These are phyloP conservation scores for Tribolium freemani DNA, from an alignment of 2,888 invertebrate species.

Conservation along the genomic window DNA sequence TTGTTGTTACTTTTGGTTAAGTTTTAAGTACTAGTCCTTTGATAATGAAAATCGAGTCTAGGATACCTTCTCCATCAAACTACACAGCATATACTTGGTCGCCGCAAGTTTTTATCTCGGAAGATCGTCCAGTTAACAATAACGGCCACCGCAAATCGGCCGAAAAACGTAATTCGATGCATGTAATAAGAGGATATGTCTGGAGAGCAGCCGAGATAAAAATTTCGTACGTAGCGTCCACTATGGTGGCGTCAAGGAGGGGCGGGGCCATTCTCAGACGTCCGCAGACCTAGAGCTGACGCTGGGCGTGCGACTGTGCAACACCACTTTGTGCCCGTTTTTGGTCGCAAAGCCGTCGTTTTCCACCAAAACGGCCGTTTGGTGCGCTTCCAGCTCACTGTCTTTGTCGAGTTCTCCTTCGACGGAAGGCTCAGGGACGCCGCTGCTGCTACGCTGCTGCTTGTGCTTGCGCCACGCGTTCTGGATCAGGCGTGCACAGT, in stretches of 20 bases:
- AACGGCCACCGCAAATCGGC: constrained; percentile 1
- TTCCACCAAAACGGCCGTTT: constrained; percentile 89
- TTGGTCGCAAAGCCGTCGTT: constrained; percentile 87
- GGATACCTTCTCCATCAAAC: constrained; percentile 69
- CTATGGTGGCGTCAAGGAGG: constrained; percentile 72
- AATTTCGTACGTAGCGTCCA: constrained; percentile 46
- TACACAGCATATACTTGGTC: constrained; percentile 66
- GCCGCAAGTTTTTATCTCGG: constrained; percentile 63
- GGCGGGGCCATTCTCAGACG: constrained; percentile 85
- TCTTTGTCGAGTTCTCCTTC: constrained; percentile 68
- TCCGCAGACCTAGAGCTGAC: constrained; percentile 86
- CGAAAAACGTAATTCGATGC: constrained; percentile 31
- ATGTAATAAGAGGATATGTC: constrained; percentile 25
- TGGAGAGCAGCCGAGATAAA: constrained; percentile 27
- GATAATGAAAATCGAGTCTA: not conserved
- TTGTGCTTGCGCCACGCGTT: constrained; percentile 93
- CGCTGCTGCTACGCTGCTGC: constrained; percentile 71
- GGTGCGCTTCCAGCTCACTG: constrained; percentile 68
- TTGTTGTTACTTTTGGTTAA: constrained; percentile 1
- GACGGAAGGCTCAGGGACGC: constrained; percentile 72
- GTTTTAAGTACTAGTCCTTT: too few relatives aligned
- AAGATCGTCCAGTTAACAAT: constrained; percentile 49
- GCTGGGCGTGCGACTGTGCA: constrained; percentile 89
- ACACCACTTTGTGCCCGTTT: constrained; percentile 92
- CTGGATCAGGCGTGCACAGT: constrained; percentile 95